Base-by-base conservation (phyloP, 92 coral and sea anemone species). In the Parazoanthus atlanticus region DNA sequence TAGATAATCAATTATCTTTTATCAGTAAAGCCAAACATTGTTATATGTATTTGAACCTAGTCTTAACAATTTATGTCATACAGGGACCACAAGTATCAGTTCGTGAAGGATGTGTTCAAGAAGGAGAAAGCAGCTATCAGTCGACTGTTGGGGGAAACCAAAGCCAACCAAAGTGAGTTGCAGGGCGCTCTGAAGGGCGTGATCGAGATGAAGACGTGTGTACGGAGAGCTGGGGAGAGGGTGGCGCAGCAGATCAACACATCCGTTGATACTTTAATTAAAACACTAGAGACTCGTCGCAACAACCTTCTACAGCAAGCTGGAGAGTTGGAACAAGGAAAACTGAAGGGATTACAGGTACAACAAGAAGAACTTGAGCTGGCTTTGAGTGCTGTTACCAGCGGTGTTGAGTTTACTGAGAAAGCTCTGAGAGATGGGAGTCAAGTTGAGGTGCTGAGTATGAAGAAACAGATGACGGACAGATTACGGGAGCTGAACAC, bases 231-330 rank as follows among this genome's bases (percentile, higher is more conserved):
- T 36, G 38, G 38, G 38, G 38, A 36, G 38, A 36, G 2, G 15
- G 76, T 71, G 33, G 34, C 76, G 11, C 76, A 71, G 76, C 10
- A 71, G 15, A 71, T 71, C 76, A 73, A 73, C 46, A 8, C 78
- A 19, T 28, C 78, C 12, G 21, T 73, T 73, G 78, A 73, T 32
- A 15, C 8, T 30, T 73, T 73, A 5, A 73, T 30, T 73, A 29
- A 32, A 32, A 6, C 41, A 3, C 19, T 70, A 12, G 75, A 70
- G 12, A 26, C 38, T 26, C 33, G 32, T 29, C 75, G 75, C 9
- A 28, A n/a, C 33, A 6, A 31, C 6, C 77, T 73, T 73, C 21
- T 30, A 73, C 38, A 36, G 38, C 38, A 36, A 36, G 77, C 77
- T 73, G 17, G 19, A 70, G 75, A 70, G 75, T 21, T n/a, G 28